phyloP scores from a whole-genome alignment of 2,113 vertebrate species.

The Toxotes chatareus region DNA sequence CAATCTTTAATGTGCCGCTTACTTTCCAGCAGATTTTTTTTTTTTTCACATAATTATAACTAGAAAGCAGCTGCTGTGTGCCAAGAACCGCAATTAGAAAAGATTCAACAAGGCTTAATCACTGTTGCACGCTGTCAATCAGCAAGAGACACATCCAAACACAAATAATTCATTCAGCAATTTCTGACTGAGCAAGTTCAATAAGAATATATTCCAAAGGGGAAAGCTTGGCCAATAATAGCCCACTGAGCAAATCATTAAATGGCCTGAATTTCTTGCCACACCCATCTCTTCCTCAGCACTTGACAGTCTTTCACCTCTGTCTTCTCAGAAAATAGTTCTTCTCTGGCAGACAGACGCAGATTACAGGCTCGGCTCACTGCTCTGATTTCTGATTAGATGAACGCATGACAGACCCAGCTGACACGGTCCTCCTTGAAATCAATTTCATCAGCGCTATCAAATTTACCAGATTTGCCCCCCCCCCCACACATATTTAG shows the following conservation, averaged over 20 bases:
- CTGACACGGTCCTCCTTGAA: slow-evolving; percentile 21
- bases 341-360: slow-evolving; percentile 18
- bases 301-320: no score
- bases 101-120: no score
- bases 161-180: neutral
- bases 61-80: no score
- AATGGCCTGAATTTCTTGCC: neutral
- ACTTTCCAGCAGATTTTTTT: no score
- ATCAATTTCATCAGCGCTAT: slow-evolving; percentile 30
- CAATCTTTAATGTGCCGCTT: no score
- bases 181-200: neutral
- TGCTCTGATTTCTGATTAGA: slow-evolving; percentile 25
- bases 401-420: neutral
- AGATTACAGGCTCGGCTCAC: slow-evolving; percentile 10
- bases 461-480: neutral
- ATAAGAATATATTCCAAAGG: neutral
- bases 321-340: neutral
- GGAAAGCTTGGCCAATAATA: neutral
- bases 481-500: no score
- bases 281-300: neutral
- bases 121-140: no score
- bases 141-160: no score
- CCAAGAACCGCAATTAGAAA: no score
- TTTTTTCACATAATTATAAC: no score
- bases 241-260: neutral